Evolutionary conservation across 2,888 invertebrate species (phyloP).

Genomic region (Orthosia gothica): DNA sequence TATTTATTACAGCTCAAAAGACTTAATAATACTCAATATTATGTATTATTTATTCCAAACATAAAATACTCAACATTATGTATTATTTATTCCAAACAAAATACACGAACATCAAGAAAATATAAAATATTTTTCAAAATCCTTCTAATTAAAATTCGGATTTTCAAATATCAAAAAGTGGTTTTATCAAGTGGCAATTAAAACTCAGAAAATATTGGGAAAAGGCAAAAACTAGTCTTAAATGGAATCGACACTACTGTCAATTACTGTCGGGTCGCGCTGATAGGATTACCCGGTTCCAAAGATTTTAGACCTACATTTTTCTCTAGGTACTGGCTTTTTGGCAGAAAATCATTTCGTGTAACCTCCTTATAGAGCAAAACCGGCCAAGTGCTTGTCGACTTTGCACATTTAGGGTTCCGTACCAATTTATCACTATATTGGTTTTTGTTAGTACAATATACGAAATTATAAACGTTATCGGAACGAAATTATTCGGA

Average conservation of each 20-base stretch:
- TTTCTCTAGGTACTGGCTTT: constrained; percentile 20
- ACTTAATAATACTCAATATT: constrained; percentile 14
- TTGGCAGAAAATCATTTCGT: constrained; percentile 18
- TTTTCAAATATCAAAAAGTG: neutral
- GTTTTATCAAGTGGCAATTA: neutral
- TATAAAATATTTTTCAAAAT: neutral
- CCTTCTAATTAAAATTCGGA: neutral
- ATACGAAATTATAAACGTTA: no score
- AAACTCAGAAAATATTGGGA: constrained; percentile 54
- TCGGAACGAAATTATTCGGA: no score
- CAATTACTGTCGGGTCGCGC: constrained; percentile 80
- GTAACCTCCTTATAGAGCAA: neutral
- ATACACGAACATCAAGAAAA: neutral
- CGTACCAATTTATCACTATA: no score
- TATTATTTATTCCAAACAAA: neutral
- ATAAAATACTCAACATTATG: neutral
- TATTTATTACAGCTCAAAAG: constrained; percentile 9
- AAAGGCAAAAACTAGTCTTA: constrained; percentile 71
- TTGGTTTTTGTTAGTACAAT: no score
- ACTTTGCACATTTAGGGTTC: no score
- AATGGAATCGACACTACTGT: constrained; percentile 80
- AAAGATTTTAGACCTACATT: constrained; percentile 35
- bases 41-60: neutral
- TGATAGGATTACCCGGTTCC: constrained; percentile 50
- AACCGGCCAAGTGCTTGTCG: no score